These are phyloP conservation scores for Eulemur rubriventer DNA, from an alignment of 2,797 vertebrate species.

Conservation along the genomic window DNA sequence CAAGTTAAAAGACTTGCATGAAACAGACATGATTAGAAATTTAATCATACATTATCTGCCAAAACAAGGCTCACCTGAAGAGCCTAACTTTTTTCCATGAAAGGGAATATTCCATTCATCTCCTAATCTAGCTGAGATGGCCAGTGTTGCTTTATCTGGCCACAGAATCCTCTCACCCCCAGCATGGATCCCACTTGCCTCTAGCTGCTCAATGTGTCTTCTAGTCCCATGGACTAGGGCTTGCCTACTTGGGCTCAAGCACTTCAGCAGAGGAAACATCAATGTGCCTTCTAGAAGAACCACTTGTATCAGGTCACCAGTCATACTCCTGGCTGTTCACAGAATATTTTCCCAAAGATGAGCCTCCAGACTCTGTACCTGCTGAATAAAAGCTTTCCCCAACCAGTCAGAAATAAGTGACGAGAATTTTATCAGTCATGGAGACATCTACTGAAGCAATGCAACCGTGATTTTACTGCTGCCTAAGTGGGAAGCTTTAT, in stretches of 20 bases:
- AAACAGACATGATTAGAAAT: not conserved
- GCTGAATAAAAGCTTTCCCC: not conserved
- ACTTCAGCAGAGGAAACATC: not conserved
- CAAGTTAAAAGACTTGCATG: not conserved
- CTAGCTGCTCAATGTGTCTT: not conserved
- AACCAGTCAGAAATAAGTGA: constrained; percentile 10
- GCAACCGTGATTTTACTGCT: constrained; percentile 22
- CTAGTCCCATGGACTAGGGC: not conserved
- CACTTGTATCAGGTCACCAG: not conserved
- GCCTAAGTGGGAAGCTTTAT: not conserved
- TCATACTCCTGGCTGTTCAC: not conserved
- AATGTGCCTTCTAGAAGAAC: not conserved
- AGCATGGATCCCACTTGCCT: not conserved
- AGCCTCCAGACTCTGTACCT: not conserved
- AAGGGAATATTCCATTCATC: not conserved
- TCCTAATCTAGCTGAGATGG: not conserved
- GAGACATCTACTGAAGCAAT: not conserved
- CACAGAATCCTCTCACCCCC: not conserved
- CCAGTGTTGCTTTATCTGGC: not conserved
- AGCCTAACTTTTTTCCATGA: not conserved
- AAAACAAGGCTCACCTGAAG: constrained; percentile 62
- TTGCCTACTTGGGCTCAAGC: not conserved
- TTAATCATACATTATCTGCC: not conserved
- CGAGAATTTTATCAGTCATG: constrained; percentile 40
- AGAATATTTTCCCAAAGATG: not conserved